Conservation (phyloP, 2,888 invertebrate species). For the Pseudoips prasinana region DNA sequence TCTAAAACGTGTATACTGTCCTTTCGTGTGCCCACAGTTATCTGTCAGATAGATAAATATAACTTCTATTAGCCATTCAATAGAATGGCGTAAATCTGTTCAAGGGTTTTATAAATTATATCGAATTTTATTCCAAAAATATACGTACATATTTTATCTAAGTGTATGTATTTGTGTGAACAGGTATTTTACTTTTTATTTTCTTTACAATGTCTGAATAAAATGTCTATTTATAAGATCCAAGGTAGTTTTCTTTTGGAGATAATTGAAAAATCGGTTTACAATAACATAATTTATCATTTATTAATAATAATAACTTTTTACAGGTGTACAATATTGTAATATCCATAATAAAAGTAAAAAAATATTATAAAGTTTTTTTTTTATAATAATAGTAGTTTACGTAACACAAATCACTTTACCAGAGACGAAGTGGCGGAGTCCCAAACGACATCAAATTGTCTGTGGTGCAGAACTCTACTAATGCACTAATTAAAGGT, state of each 20-base stretch:
- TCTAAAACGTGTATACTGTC: conserved; percentile 33
- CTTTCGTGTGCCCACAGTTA: conserved; percentile 46
- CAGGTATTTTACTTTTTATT: conserved; percentile 70
- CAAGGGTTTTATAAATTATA: conserved; percentile 58
- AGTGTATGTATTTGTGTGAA: conserved; percentile 68
- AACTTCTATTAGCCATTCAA: conserved; percentile 43
- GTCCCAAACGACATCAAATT: conserved; percentile 16
- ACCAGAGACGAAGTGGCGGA: conserved; percentile 39
- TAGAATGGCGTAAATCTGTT: conserved; percentile 47
- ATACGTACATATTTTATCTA: conserved; percentile 74
- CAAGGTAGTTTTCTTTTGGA: conserved; percentile 41
- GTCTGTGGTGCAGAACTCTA: conserved; percentile 45
- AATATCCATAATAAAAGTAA: conserved; percentile 25
- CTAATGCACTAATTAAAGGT: conserved; percentile 64
- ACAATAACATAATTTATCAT: conserved; percentile 36
- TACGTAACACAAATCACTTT: conserved; percentile 42
- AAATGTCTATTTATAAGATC: conserved; percentile 72
- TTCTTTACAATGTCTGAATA: conserved; percentile 78
- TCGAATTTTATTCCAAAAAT: conserved; percentile 70
- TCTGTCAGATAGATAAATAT: conserved; percentile 29
- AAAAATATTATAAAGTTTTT: conserved; percentile 25
- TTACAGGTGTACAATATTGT: conserved; percentile 36
- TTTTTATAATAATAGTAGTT: conserved; percentile 14
- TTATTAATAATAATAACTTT: conserved; percentile 33
- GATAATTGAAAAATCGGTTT: conserved; percentile 50